These are phyloP conservation scores for Ceratosolen fusciceps DNA, from an alignment of 1,140 invertebrate genomes.

Conservation along the genomic window DNA sequence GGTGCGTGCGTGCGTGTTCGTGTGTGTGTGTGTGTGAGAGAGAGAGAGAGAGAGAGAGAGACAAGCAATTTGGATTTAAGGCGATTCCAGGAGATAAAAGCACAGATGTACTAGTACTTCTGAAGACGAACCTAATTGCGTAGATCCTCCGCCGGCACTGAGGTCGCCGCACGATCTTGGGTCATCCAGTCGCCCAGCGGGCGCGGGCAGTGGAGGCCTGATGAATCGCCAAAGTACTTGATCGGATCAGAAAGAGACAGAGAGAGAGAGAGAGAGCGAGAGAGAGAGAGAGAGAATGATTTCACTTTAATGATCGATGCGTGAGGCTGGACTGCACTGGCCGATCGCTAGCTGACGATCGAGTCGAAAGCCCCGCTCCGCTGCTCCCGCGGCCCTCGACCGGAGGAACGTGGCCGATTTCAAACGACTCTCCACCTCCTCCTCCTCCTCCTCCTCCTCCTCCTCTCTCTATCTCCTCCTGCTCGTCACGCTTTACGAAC, in stretches of 20 bases:
- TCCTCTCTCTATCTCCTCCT: no score
- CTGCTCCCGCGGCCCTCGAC: neutral
- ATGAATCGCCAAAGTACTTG: constrained; percentile 6
- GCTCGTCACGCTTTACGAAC: no score
- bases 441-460: no score
- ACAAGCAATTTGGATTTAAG: neutral
- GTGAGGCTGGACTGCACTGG: neutral
- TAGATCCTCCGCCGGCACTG: constrained; percentile 25
- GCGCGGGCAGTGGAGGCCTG: no score
- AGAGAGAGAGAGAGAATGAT: constrained; percentile 1
- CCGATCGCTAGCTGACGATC: neutral
- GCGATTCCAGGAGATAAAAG: neutral
- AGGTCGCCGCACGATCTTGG: constrained; percentile 2
- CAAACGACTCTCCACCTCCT: no score
- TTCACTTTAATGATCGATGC: constrained; percentile 2
- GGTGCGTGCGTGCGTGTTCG: no score
- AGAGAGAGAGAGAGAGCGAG: neutral
- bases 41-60: no score
- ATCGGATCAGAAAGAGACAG: no score
- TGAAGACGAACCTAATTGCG: constrained; percentile 34
- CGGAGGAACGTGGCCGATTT: neutral
- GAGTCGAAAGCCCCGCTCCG: no score
- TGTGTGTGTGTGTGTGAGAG: no score
- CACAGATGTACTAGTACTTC: neutral
- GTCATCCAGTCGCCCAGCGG: neutral